Evolutionary conservation across 2,113 vertebrate genomes (phyloP), one percentile per base, ranked within the genome.

Genomic region (Stigmatopora argus): DNA sequence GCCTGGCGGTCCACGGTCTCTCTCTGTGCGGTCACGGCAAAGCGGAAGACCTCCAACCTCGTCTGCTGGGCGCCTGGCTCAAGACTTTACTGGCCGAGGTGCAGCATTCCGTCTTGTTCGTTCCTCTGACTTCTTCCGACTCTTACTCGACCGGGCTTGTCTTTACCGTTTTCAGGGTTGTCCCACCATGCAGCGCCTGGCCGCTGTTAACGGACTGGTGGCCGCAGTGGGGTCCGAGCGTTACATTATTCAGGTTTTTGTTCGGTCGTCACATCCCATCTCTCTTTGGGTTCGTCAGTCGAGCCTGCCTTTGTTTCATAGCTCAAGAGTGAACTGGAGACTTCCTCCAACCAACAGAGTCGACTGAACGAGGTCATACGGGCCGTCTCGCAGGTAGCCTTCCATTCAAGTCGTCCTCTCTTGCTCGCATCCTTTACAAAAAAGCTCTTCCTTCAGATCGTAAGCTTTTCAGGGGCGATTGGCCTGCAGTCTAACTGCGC

Each of bases 151-250:
- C 8, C 8, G 8, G 3, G 17, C 1, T 4, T 13, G 10, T 15
- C 4, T 64, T 19, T 62, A 35, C 10, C 13, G 35, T 31, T 76
- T 17, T 78, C 75, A 99, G 97, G 92, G 93, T 1, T 91, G 94
- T 84, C 92, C 96, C 19, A 99, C 96, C 13, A 96, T 97, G 95
- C 94, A 97, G 67, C 91, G 95, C n/a, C 88, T 99, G 79, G 94
- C 96, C 58, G 94, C 96, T 18, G 78, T 94, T 44, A 94, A 86
- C 67, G 96, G 97, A 1, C 86, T 97, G 75, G 94, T 98, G 62
- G 92, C 95, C 5, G 65, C 94, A 51, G 93, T 95, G 15, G 96
- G 97, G 62, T 98, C 96, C 9, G 96, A 99, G 90, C 90, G 78
- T 49, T 83, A 80, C 77, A 69, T 93, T 17, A 85, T 94, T 72